A percentile compares a stretch with the other conserved stretches of the same genome.
These are phyloP conservation scores for Erannis defoliaria DNA, from an alignment of 2,888 invertebrate species.

Conservation along the genomic window DNA sequence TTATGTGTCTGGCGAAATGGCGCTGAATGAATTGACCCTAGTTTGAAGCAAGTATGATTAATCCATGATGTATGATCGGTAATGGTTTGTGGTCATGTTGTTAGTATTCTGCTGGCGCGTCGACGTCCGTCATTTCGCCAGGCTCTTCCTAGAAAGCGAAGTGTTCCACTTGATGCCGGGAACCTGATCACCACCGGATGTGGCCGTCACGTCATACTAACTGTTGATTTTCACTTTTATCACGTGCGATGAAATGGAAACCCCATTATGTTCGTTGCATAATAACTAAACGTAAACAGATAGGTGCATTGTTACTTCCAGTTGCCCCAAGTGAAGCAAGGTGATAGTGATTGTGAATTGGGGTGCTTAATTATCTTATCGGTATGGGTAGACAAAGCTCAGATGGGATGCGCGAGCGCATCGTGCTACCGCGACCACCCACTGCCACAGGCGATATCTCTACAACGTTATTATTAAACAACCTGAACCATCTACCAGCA, in stretches of 20 bases:
- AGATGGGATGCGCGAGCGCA: conserved; percentile 58
- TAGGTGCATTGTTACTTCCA: conserved; percentile 34
- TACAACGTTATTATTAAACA: conserved; percentile 58
- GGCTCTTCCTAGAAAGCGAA: conserved; percentile 79
- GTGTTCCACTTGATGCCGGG: conserved; percentile 71
- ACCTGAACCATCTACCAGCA: conserved; percentile 45
- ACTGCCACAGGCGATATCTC: conserved; percentile 50
- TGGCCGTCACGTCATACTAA: conserved; percentile 64
- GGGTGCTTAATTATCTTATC: conserved; percentile 67
- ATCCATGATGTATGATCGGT: conserved; percentile 58
- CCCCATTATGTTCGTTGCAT: conserved; percentile 44
- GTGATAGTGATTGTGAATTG: conserved; percentile 42
- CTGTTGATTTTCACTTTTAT: conserved; percentile 81
- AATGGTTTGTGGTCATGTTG: conserved; percentile 50
- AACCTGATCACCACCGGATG: conserved; percentile 64
- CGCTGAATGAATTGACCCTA: conserved; percentile 24
- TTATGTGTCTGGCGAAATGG: conserved; percentile 48
- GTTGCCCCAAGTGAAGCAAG: conserved; percentile 49
- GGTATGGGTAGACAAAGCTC: conserved; percentile 58
- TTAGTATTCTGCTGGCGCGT: conserved; percentile 70
- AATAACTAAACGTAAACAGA: conserved; percentile 27
- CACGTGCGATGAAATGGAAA: conserved; percentile 54
- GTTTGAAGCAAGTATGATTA: conserved; percentile 52
- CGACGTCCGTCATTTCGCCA: conserved; percentile 70
- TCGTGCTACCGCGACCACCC: conserved; percentile 67